These are phyloP conservation scores for Beris morrisii DNA, from an alignment of 2,888 invertebrate species.

Conservation along the genomic window DNA sequence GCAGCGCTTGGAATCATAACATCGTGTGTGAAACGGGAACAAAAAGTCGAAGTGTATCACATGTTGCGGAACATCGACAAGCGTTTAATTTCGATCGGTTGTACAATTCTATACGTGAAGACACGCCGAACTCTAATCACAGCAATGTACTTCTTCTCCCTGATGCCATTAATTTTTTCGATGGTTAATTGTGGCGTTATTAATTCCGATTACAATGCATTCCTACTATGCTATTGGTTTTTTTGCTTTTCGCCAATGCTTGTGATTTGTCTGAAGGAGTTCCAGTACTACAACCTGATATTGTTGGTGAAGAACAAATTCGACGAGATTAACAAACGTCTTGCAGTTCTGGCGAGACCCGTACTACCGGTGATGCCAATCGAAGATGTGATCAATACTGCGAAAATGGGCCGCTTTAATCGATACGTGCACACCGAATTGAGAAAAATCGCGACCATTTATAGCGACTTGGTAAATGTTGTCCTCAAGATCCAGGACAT, in stretches of 20 bases:
- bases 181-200: conserved; percentile 30
- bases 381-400: neutral
- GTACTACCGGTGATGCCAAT: neutral
- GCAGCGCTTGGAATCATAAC: conserved; percentile 16
- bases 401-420: neutral
- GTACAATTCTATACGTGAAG: neutral
- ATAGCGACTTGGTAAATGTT: conserved; percentile 1
- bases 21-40: neutral
- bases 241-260: conserved; percentile 31
- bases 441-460: conserved; percentile 12
- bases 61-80: conserved; percentile 10
- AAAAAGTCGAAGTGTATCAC: conserved; percentile 10
- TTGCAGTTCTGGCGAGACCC: neutral
- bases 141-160: conserved; percentile 7
- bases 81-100: conserved; percentile 8
- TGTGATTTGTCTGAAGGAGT: conserved; percentile 17
- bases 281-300: conserved; percentile 23
- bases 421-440: neutral
- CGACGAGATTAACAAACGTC: conserved; percentile 7
- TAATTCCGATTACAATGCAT: conserved; percentile 12
- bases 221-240: conserved; percentile 19
- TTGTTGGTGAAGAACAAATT: conserved; percentile 19
- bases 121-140: neutral
- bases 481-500: conserved; percentile 12
- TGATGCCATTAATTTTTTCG: conserved; percentile 21